Conservation (phyloP, 1,140 invertebrate species). For the Drosophila gunungcola region DNA sequence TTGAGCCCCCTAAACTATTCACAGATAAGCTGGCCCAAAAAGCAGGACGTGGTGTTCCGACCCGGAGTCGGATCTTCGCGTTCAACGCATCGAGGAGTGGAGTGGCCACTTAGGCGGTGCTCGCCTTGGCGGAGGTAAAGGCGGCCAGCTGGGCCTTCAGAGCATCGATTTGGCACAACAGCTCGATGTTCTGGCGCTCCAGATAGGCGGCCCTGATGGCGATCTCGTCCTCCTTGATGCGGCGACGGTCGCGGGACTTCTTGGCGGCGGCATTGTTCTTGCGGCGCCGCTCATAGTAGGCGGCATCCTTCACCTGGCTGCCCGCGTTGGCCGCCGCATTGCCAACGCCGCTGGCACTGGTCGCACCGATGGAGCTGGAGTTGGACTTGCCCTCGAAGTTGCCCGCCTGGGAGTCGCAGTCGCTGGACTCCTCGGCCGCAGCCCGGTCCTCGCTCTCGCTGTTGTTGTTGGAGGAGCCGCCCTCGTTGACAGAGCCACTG, state of each 20-base stretch:
- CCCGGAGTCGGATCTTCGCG: slow-evolving; percentile 48
- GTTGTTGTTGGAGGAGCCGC: slow-evolving; percentile 73
- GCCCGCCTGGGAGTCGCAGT: slow-evolving; percentile 77
- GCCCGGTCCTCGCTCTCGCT: slow-evolving; percentile 80
- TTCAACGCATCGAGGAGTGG: slow-evolving; percentile 70
- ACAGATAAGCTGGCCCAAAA: slow-evolving; percentile 56
- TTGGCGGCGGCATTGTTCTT: slow-evolving; percentile 99
- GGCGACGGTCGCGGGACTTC: slow-evolving; percentile 94
- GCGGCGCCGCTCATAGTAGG: slow-evolving; percentile 93
- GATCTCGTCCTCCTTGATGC: slow-evolving; percentile 96
- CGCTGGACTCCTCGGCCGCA: slow-evolving; percentile 75
- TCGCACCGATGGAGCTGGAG: slow-evolving; percentile 3
- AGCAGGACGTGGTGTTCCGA: slow-evolving; percentile 13
- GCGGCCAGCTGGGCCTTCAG: slow-evolving; percentile 77
- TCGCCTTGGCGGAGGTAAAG: slow-evolving; percentile 65
- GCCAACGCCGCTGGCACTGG: not conserved
- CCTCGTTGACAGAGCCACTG: slow-evolving; percentile 77
- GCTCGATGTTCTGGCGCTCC: slow-evolving; percentile 89
- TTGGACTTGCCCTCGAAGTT: slow-evolving; percentile 56
- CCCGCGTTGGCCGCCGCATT: not conserved
- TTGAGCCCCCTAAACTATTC: slow-evolving; percentile 22
- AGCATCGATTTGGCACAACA: slow-evolving; percentile 80
- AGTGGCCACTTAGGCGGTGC: slow-evolving; percentile 44
- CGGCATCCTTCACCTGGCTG: slow-evolving; percentile 89
- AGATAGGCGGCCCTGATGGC: slow-evolving; percentile 94